Evolutionary conservation across 2,113 vertebrate species (phyloP).

Genomic region (Tachycineta bicolor): DNA sequence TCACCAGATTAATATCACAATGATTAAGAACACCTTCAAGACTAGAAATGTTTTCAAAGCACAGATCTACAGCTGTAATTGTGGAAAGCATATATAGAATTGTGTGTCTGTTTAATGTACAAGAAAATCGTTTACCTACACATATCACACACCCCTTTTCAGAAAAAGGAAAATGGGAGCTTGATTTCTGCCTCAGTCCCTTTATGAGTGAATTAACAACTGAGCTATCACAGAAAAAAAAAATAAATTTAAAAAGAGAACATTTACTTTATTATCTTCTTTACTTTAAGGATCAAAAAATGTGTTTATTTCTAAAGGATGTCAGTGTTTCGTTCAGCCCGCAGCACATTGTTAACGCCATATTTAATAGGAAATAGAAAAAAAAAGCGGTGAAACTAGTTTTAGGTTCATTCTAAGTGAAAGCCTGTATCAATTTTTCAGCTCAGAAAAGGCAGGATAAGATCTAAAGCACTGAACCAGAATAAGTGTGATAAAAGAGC

Average conservation of each 20-base stretch:
- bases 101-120: background rate
- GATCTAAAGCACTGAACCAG: background rate
- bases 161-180: background rate
- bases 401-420: background rate
- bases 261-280: background rate
- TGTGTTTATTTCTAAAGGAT: background rate
- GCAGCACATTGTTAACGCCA: background rate
- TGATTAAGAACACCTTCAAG: background rate
- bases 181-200: background rate
- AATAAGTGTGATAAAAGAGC: background rate
- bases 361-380: background rate
- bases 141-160: background rate
- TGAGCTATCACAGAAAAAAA: background rate
- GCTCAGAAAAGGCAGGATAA: background rate
- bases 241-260: background rate
- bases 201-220: background rate
- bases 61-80: background rate
- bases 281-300: background rate
- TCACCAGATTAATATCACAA: background rate
- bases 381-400: background rate
- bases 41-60: background rate
- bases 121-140: background rate
- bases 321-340: background rate
- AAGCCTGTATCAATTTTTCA: background rate
- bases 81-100: background rate